Base-by-base conservation (phyloP, 2,888 invertebrate species). In the Pedicia rivosa region DNA sequence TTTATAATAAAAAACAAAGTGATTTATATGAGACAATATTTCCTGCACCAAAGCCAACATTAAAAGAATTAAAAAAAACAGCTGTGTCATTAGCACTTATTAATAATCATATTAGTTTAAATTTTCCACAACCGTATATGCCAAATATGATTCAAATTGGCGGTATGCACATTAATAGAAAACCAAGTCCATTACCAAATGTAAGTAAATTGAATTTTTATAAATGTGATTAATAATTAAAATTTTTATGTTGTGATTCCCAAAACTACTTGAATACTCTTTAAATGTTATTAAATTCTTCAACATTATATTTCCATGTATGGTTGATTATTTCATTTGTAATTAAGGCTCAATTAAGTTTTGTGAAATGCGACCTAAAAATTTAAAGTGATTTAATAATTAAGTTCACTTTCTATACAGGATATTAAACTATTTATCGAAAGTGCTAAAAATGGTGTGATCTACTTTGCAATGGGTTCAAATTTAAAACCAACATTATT, bases 401-500 rank as follows among this genome's bases (percentile, higher is more conserved):
- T n/a, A n/a, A n/a, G n/a, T n/a, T n/a, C n/a, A n/a, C n/a, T n/a
- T n/a, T n/a, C n/a, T n/a, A n/a, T n/a, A n/a, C n/a, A n/a, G 7
- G 55, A 62, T 19, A 50, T 64, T 8, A 50, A 59, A 37, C 43
- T 49, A 12, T 63, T 63, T 32, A 46, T 67, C 3, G 56, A 60
- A 22, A 53, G 50, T 1, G 56, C 65, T 4, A 42, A 48, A 20
- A 47, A 66, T 40, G 67, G 66, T 1, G 64, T 56, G 3, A 54
- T 67, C 14, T 61, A 62, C 42, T 65, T 66, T 40, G 61, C 64
- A 2, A 54, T 68, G 56, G 67, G 67, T 10, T 56, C 60, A 3
- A 58, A 56, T 36, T 15, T 61, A 4, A 52, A 48, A 35, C 52
- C 56, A 30, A 50, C 47, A 35, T 36, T 41, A 28, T 36, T 61